These are phyloP conservation scores for Drosophila busckii DNA, from an alignment of 1,140 invertebrate genomes.

Conservation along the genomic window DNA sequence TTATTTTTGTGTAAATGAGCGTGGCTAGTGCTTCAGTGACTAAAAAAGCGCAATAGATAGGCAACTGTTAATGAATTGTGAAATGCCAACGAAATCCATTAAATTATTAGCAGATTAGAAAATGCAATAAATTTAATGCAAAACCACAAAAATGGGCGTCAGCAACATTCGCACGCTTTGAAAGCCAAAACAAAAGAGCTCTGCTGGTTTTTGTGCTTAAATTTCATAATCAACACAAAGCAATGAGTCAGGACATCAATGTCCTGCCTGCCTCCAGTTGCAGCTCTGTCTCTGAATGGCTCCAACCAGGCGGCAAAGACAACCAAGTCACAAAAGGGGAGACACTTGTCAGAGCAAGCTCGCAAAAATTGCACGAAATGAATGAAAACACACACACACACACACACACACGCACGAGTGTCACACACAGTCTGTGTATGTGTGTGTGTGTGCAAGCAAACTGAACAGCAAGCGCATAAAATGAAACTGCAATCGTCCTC, in stretches of 20 bases:
- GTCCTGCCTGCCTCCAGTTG: conserved; percentile 12
- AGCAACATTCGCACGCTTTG: conserved; percentile 17
- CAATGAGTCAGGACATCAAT: conserved; percentile 40
- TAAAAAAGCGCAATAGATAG: not conserved
- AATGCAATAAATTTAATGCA: conserved; percentile 62
- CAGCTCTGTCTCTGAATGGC: conserved; percentile 42
- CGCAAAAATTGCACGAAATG: conserved; percentile 56
- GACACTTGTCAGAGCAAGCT: conserved; percentile 35
- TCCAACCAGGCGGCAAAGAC: conserved; percentile 60
- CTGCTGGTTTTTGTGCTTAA: conserved; percentile 65
- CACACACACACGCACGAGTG: too few relatives aligned
- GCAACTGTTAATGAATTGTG: conserved; percentile 19
- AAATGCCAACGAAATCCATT: too few relatives aligned
- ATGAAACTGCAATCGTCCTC: conserved; percentile 34
- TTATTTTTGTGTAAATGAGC: conserved; percentile 24
- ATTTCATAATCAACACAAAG: conserved; percentile 72
- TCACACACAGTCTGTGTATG: conserved; percentile 4
- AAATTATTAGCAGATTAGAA: too few relatives aligned
- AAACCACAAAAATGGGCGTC: conserved; percentile 13
- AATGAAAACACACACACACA: conserved; percentile 45
- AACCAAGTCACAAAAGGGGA: conserved; percentile 19
- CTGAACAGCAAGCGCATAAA: conserved; percentile 17
- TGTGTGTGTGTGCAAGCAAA: conserved; percentile 45
- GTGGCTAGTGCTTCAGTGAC: conserved; percentile 5
- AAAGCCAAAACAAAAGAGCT: conserved; percentile 25